Percentiles rank a stretch among this genome's conserved stretches.
Conservation (phyloP, 2,888 invertebrate genomes). For the Polyommatus iphigenia region DNA sequence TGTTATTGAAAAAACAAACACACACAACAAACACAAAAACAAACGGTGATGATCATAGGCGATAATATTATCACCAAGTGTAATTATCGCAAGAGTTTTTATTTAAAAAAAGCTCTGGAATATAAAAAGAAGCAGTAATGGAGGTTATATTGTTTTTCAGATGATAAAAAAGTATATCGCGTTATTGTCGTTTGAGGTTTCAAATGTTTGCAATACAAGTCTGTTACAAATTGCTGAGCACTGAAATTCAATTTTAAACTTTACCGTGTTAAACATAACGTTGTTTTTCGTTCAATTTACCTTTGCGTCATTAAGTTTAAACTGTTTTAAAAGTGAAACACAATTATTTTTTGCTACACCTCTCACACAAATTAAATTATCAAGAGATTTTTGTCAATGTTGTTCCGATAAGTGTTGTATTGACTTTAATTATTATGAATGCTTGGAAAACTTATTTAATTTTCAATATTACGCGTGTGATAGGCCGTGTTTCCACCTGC, state of each 20-base stretch:
- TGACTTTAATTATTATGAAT: no score
- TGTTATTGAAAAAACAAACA: no score
- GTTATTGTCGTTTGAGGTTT: slow-evolving; percentile 18
- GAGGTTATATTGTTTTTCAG: slow-evolving; percentile 2
- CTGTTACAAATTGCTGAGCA: slow-evolving; percentile 1
- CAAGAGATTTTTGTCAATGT: neutral
- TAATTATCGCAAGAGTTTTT: slow-evolving; percentile 16
- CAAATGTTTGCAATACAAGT: slow-evolving; percentile 25
- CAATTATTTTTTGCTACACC: neutral
- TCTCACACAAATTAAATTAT: neutral
- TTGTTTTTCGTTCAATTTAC: neutral
- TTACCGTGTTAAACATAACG: neutral
- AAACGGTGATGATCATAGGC: neutral
- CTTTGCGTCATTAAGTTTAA: slow-evolving; percentile 2
- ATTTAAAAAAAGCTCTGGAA: neutral
- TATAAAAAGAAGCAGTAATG: slow-evolving; percentile 9
- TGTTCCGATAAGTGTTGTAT: no score
- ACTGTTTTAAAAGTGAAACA: neutral
- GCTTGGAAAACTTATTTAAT: no score
- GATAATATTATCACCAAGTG: slow-evolving; percentile 6
- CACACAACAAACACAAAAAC: no score
- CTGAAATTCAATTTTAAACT: neutral
- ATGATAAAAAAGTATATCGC: slow-evolving; percentile 19
- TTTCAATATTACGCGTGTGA: no score
- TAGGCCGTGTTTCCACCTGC: no score